Base-by-base conservation (phyloP, 2,888 invertebrate species). In the Plagodis pulveraria region DNA sequence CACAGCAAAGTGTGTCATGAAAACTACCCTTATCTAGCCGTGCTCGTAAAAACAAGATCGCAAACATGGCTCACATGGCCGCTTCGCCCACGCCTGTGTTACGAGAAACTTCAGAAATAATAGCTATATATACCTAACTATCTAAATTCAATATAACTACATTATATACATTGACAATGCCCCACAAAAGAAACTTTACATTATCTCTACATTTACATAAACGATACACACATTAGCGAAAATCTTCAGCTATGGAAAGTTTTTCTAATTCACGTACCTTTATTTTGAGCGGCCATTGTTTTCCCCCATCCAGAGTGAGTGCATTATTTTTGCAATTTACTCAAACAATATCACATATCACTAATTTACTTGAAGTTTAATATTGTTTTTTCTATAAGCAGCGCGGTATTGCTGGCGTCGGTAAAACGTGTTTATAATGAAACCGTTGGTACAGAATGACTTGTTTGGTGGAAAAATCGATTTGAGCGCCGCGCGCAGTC, bases 381-480 rank as follows among this genome's bases (percentile, higher is more conserved):
- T 67, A 54, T 57, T 63, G 62, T 10, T 40, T 10, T 40, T 40
- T 62, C 56, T 64, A 66, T 63, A 38, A 59, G 65, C 66, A 75
- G 69, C 62, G 50, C 63, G 62, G 73, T 75, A 74, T 77, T 72
- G 74, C 78, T 74, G 77, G 73, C 73, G 71, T 66, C 63, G 51
- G 35, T 48, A 58, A 73, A 83, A 81, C 86, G 89, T 89, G 88
- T 88, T 87, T 86, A 79, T 85, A 81, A 84, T 85, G 78, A 80
- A 84, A 80, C 80, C 77, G 84, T 77, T 78, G 81, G 83, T 80
- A 84, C 74, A 76, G 78, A 89, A 86, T 87, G 86, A 79, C 79
- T 86, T 87, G 86, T 85, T 84, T 87, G 69, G 84, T 80, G 84
- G 86, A 85, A 90, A 91, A 91, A 91, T 89, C 91, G 89, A 89